phyloP scores from a whole-genome alignment of 2,113 vertebrate species.

The Podarcis raffonei region DNA sequence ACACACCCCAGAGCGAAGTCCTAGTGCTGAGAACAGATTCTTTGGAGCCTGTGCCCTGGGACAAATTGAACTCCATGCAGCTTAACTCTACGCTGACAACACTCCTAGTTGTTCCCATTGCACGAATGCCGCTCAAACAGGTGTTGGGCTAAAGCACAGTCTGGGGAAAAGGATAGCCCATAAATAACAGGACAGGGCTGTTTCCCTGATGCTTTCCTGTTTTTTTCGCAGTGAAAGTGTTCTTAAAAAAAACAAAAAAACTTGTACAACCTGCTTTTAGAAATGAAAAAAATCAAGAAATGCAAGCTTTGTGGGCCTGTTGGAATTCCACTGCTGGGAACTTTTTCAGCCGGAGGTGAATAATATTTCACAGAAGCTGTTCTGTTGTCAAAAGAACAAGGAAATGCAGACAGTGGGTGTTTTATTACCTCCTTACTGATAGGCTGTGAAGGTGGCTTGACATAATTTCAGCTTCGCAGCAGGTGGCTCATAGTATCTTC shows the following conservation, averaged over 20 bases:
- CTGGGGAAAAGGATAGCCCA: neutral
- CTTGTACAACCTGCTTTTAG: neutral
- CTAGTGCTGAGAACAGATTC: neutral
- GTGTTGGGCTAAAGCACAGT: neutral
- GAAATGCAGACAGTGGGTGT: neutral
- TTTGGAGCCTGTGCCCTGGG: neutral
- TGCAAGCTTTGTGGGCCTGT: neutral
- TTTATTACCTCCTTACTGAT: neutral
- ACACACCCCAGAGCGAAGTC: neutral
- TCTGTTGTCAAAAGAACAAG: slow-evolving; percentile 30
- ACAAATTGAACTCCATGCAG: neutral
- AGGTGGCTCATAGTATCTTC: neutral
- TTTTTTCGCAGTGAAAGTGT: neutral
- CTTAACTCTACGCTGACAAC: neutral
- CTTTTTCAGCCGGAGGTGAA: neutral
- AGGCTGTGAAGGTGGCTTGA: slow-evolving; percentile 18
- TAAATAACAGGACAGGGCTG: neutral
- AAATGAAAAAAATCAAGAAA: neutral
- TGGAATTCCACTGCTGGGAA: neutral
- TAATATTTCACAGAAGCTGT: neutral
- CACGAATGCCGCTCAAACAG: neutral
- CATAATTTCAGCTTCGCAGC: neutral
- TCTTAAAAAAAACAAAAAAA: neutral
- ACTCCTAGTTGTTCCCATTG: neutral
- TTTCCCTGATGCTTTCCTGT: neutral